A percentile compares a stretch with the other conserved stretches of the same genome.
Evolutionary conservation across 2,888 invertebrate genomes (phyloP).

Genomic region (Lepidocyrtoides sp.): DNA sequence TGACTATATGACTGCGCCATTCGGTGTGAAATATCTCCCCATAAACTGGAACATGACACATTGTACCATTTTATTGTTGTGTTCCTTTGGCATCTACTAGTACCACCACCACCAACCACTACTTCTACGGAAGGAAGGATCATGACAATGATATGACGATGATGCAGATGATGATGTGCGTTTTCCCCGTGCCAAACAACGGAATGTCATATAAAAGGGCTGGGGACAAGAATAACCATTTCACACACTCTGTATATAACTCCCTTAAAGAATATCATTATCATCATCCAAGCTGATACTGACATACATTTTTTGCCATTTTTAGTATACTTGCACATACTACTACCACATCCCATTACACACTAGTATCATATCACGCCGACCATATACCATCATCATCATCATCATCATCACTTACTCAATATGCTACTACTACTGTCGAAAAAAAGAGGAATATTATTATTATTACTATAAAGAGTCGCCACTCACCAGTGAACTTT

Average conservation of each 20-base stretch:
- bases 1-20: neutral
- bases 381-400: no score
- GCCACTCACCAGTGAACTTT: conserved; percentile 40
- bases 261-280: neutral
- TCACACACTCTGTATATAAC: neutral
- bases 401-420: no score
- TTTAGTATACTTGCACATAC: neutral
- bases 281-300: conserved; percentile 24
- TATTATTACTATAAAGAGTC: no score
- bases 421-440: no score
- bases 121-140: neutral
- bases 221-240: neutral
- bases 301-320: conserved; percentile 15
- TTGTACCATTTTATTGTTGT: conserved; percentile 26
- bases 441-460: no score
- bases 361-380: neutral
- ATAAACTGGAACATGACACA: conserved; percentile 26
- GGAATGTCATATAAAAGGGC: neutral
- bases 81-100: conserved; percentile 31
- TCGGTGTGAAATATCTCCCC: neutral
- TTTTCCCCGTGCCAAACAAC: neutral
- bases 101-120: neutral
- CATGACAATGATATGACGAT: conserved; percentile 1
- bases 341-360: neutral
- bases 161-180: conserved; percentile 13